Percentiles rank a stretch among this genome's conserved stretches.
Conservation (phyloP, 2,888 invertebrate genomes). For the Aleiodes alternator region DNA sequence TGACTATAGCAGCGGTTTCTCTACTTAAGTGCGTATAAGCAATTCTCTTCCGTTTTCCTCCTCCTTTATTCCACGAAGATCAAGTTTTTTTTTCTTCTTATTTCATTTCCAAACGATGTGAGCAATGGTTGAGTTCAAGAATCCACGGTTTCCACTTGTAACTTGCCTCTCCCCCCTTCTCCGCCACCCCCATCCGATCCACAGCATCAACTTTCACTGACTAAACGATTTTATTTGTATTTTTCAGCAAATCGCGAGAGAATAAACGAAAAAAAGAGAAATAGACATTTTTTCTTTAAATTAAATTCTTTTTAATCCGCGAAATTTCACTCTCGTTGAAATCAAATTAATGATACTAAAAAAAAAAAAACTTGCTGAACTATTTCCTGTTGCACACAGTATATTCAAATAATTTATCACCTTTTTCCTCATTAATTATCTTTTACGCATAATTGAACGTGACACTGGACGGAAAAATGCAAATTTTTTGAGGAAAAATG, state of each 20-base stretch:
- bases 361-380: neutral
- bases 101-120: constrained; percentile 2
- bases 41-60: neutral
- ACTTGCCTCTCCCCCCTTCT: neutral
- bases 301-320: neutral
- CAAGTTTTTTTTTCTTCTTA: neutral
- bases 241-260: neutral
- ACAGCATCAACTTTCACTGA: constrained; percentile 26
- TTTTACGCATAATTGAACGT: neutral
- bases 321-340: constrained; percentile 29
- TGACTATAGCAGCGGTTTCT: constrained; percentile 26
- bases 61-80: constrained; percentile 7
- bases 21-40: constrained; percentile 14
- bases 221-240: constrained; percentile 9
- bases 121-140: neutral
- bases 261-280: neutral
- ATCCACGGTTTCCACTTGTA: constrained; percentile 21
- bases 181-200: no score
- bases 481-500: neutral
- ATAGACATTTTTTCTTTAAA: neutral
- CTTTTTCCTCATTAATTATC: neutral
- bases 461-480: neutral
- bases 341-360: neutral
- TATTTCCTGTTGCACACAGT: neutral
- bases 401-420: neutral